Evolutionary conservation across 2,888 invertebrate genomes (phyloP).

Genomic region (Apamea monoglypha): DNA sequence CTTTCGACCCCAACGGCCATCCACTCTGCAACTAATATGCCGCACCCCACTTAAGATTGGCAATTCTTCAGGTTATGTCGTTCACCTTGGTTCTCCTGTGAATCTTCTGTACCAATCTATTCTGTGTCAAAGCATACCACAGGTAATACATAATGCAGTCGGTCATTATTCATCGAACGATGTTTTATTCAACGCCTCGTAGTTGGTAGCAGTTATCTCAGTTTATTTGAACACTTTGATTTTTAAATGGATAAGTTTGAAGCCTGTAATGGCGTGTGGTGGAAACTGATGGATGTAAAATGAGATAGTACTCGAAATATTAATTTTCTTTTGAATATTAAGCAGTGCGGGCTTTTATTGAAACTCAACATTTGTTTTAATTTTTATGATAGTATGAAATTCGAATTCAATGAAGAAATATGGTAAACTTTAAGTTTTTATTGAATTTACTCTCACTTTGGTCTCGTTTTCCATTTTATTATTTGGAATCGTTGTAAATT

Average conservation of each 20-base stretch:
- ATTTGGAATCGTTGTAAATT: no score
- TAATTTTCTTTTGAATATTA: slow-evolving; percentile 17
- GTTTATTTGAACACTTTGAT: slow-evolving; percentile 59
- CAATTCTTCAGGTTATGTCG: background rate
- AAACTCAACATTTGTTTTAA: slow-evolving; percentile 14
- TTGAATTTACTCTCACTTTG: background rate
- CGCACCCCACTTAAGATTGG: background rate
- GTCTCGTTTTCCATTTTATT: no score
- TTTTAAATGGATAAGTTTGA: slow-evolving; percentile 54
- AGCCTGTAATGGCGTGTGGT: slow-evolving; percentile 33
- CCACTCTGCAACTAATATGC: background rate
- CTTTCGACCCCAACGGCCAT: background rate
- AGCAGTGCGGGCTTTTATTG: background rate
- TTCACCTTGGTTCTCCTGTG: background rate
- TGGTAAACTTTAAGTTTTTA: background rate
- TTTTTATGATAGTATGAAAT: background rate
- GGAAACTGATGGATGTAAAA: slow-evolving; percentile 34
- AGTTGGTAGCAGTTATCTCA: slow-evolving; percentile 65
- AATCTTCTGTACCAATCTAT: slow-evolving; percentile 14
- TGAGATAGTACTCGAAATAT: slow-evolving; percentile 32
- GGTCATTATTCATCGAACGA: slow-evolving; percentile 72
- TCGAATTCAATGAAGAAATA: background rate
- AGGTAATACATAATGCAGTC: slow-evolving; percentile 74
- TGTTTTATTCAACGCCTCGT: slow-evolving; percentile 73
- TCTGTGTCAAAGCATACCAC: slow-evolving; percentile 57